These are phyloP conservation scores for Baccha elongata DNA, from an alignment of 2,888 invertebrate species.

Conservation along the genomic window DNA sequence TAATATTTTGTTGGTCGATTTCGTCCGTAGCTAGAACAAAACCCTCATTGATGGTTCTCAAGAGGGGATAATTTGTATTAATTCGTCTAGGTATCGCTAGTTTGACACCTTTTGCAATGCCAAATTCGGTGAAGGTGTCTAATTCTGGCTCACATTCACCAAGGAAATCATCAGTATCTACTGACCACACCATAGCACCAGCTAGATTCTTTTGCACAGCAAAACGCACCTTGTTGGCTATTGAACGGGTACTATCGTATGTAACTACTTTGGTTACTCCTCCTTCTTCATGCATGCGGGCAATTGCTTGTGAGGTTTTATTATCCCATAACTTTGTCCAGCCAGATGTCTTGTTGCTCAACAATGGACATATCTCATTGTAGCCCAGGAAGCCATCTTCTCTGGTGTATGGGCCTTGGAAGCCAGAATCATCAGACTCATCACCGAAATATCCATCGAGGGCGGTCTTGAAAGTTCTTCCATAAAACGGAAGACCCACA, in stretches of 20 bases:
- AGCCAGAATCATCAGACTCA: slow-evolving; percentile 85
- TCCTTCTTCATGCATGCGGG: slow-evolving; percentile 84
- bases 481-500: slow-evolving; percentile 92
- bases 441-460: slow-evolving; percentile 80
- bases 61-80: slow-evolving; percentile 86
- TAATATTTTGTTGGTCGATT: slow-evolving; percentile 82
- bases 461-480: slow-evolving; percentile 87
- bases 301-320: slow-evolving; percentile 81
- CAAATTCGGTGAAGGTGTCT: slow-evolving; percentile 84
- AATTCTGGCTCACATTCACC: slow-evolving; percentile 86
- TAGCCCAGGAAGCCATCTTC: slow-evolving; percentile 94
- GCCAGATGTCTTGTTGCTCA: slow-evolving; percentile 84
- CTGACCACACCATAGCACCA: slow-evolving; percentile 94
- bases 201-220: slow-evolving; percentile 86
- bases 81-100: slow-evolving; percentile 77
- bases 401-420: slow-evolving; percentile 89
- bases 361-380: slow-evolving; percentile 90
- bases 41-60: slow-evolving; percentile 88
- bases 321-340: slow-evolving; percentile 90
- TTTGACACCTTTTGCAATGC: slow-evolving; percentile 69
- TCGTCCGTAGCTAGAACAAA: slow-evolving; percentile 84
- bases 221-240: slow-evolving; percentile 88
- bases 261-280: slow-evolving; percentile 86
- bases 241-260: slow-evolving; percentile 90
- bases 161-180: slow-evolving; percentile 93